A percentile compares a stretch with the other conserved stretches of the same genome.
Conservation (phyloP, 1,140 invertebrate genomes). For the Drosophila equinoxialis region DNA sequence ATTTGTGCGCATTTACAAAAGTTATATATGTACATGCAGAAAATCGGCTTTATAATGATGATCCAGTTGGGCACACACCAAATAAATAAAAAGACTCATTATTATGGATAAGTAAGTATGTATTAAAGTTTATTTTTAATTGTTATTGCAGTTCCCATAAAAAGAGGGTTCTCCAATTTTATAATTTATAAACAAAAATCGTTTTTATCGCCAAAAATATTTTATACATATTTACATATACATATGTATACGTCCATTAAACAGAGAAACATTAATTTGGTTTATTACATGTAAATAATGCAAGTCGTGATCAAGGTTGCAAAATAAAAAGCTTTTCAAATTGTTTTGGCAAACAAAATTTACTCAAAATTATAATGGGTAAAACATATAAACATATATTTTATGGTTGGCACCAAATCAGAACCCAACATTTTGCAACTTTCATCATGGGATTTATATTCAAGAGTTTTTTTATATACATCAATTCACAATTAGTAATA, state of each 20-base stretch:
- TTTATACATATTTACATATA: background rate
- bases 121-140: background rate
- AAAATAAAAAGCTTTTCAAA: background rate
- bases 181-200: constrained; percentile 1
- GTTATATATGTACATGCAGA: constrained; percentile 9
- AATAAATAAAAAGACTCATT: too few relatives aligned
- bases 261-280: background rate
- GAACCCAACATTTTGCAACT: background rate
- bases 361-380: background rate
- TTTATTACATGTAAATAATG: background rate
- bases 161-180: background rate
- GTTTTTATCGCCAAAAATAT: background rate
- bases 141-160: background rate
- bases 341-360: background rate
- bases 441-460: background rate
- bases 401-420: background rate
- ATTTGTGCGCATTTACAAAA: background rate
- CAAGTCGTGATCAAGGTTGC: background rate
- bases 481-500: background rate
- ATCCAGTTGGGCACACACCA: too few relatives aligned
- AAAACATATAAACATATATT: background rate
- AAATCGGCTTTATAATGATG: background rate
- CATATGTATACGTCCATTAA: background rate
- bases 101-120: background rate
- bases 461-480: background rate